Conservation (phyloP, 2,113 vertebrate species). For the Tachysurus vachellii region DNA sequence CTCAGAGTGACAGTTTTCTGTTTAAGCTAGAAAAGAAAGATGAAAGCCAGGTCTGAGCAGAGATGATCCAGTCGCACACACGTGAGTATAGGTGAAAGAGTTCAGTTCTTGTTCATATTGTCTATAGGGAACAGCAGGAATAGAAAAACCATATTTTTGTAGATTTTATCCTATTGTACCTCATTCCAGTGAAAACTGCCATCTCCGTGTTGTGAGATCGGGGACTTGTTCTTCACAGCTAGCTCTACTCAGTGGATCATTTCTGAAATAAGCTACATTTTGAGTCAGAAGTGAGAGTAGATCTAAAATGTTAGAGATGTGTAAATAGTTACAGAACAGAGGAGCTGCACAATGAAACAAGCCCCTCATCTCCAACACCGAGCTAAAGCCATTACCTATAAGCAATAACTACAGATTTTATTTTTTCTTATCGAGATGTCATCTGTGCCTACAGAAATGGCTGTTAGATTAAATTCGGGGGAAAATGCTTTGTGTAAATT, state of each 20-base stretch:
- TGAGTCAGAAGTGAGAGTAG: background rate
- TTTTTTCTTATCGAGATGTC: background rate
- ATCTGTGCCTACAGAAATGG: background rate
- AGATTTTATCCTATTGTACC: constrained; percentile 29
- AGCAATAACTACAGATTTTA: constrained; percentile 33
- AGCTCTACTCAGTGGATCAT: background rate
- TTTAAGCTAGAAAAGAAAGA: background rate
- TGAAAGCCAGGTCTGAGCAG: background rate
- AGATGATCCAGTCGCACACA: background rate
- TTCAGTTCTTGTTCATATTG: background rate
- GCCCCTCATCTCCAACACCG: background rate
- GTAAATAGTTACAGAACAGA: background rate
- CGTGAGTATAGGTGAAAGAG: background rate
- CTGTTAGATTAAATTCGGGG: constrained; percentile 2
- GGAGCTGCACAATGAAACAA: background rate
- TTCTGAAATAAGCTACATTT: background rate
- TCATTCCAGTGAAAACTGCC: constrained; percentile 49
- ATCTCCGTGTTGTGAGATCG: background rate
- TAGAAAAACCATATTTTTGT: constrained; percentile 38
- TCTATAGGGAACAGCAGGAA: constrained; percentile 35
- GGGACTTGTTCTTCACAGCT: background rate
- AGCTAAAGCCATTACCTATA: constrained; percentile 12
- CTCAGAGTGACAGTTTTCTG: background rate
- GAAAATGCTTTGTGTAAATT: background rate
- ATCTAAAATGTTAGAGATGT: background rate